Percentiles rank a stretch among this genome's conserved stretches.
phyloP scores from a whole-genome alignment of 1,140 invertebrate genomes.

The Archegozetes longisetosus region DNA sequence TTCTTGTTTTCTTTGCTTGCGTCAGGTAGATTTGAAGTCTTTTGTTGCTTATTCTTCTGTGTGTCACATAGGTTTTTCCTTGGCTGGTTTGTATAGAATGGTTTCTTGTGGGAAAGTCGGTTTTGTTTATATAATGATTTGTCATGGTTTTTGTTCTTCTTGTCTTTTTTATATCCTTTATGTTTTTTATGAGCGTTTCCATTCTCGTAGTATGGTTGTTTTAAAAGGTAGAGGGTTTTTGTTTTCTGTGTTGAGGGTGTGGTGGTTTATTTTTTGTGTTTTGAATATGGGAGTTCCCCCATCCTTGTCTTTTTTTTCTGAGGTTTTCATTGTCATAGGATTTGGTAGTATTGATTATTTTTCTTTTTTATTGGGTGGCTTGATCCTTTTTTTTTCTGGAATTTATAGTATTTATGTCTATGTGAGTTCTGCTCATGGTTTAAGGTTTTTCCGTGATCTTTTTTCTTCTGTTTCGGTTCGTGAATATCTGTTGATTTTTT shows the following conservation, averaged over 20 bases:
- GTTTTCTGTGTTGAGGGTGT: constrained; percentile 31
- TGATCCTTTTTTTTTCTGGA: background rate
- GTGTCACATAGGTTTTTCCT: constrained; percentile 37
- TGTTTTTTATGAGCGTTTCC: constrained; percentile 39
- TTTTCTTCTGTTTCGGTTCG: too few relatives aligned
- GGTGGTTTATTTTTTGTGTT: constrained; percentile 41
- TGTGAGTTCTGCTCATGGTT: background rate
- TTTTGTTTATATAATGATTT: constrained; percentile 42
- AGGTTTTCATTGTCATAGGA: background rate
- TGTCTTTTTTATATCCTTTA: constrained; percentile 48
- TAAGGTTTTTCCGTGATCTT: too few relatives aligned
- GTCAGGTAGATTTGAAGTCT: constrained; percentile 41
- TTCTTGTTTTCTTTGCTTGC: constrained; percentile 41
- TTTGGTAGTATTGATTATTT: background rate
- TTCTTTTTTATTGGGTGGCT: constrained; percentile 17
- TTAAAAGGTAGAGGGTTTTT: constrained; percentile 29
- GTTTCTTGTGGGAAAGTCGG: constrained; percentile 31
- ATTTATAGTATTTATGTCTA: background rate
- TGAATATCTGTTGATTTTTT: too few relatives aligned
- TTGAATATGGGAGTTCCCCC: constrained; percentile 30
- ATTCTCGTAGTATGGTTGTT: constrained; percentile 30
- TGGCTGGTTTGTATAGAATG: constrained; percentile 34
- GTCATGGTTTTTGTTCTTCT: constrained; percentile 44
- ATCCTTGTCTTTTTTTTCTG: background rate
- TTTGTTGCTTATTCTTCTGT: constrained; percentile 46